These are phyloP conservation scores for Rhingia campestris DNA, from an alignment of 2,888 invertebrate species.

Conservation along the genomic window DNA sequence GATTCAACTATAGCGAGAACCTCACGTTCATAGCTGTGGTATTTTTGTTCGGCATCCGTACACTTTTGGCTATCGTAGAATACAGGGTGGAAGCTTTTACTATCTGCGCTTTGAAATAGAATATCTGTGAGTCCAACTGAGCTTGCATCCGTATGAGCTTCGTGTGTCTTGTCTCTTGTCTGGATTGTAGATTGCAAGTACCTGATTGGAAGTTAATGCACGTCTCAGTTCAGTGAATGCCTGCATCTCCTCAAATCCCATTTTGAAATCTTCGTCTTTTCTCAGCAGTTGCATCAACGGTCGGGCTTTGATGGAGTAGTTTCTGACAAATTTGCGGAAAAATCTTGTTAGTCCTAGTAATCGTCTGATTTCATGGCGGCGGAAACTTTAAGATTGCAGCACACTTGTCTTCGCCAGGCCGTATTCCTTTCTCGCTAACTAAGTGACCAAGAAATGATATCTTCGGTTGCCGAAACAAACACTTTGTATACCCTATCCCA, in stretches of 20 bases:
- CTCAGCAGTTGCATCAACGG: neutral
- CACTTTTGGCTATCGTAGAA: slow-evolving; percentile 12
- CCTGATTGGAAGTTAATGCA: neutral
- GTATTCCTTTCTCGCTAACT: too few species aligned
- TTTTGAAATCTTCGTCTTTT: neutral
- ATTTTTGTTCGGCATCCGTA: slow-evolving; percentile 74
- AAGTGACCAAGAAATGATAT: too few species aligned
- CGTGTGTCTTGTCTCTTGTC: neutral
- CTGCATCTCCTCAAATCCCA: neutral
- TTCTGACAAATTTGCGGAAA: slow-evolving; percentile 17
- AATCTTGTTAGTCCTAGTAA: slow-evolving; percentile 15
- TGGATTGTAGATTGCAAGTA: slow-evolving; percentile 9
- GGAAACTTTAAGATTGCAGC: too few species aligned
- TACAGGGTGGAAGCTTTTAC: neutral
- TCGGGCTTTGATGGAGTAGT: neutral
- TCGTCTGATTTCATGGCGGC: neutral
- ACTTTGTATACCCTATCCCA: too few species aligned
- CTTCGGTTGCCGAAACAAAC: too few species aligned
- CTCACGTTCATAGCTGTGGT: slow-evolving; percentile 77
- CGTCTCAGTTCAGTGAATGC: slow-evolving; percentile 3
- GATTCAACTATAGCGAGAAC: slow-evolving; percentile 78
- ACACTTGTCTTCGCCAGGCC: too few species aligned
- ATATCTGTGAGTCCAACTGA: slow-evolving; percentile 12
- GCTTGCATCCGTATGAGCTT: slow-evolving; percentile 14
- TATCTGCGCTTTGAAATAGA: neutral